Conservation (phyloP, 2,888 invertebrate genomes). For the Lamellibrachia satsuma region DNA sequence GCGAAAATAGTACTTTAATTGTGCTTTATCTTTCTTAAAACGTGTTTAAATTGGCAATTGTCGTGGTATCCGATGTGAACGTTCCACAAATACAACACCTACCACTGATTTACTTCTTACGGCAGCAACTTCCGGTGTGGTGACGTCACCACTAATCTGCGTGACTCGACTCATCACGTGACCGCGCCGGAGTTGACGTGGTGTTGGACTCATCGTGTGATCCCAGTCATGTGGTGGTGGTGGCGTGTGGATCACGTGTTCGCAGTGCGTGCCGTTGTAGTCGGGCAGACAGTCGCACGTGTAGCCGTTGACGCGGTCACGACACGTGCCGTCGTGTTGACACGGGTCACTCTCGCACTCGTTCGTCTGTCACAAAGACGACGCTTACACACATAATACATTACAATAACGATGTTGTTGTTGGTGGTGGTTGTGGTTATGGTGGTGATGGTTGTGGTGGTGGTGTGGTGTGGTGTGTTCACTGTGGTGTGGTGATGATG, state of each 20-base stretch:
- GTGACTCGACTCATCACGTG: neutral
- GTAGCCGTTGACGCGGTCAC: neutral
- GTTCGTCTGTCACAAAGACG: neutral
- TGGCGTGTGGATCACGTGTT: neutral
- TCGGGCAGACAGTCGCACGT: conserved; percentile 9
- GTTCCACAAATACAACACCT: neutral
- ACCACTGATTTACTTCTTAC: neutral
- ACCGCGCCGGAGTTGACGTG: neutral
- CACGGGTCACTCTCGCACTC: conserved; percentile 2
- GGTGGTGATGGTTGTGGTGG: no score
- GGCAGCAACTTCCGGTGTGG: neutral
- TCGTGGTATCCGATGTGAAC: no score
- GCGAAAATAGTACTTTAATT: no score
- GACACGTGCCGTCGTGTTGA: conserved; percentile 13
- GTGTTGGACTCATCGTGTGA: neutral
- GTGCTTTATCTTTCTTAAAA: no score
- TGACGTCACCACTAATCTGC: neutral
- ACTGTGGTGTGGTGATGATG: no score
- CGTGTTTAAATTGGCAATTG: no score
- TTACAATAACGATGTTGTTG: neutral
- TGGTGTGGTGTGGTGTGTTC: no score
- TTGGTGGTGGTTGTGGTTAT: neutral
- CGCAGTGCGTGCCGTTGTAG: neutral
- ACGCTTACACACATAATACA: neutral
- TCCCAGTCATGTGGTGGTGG: neutral